Conservation (phyloP, 2,888 invertebrate species). For the Calameuta pallipes region DNA sequence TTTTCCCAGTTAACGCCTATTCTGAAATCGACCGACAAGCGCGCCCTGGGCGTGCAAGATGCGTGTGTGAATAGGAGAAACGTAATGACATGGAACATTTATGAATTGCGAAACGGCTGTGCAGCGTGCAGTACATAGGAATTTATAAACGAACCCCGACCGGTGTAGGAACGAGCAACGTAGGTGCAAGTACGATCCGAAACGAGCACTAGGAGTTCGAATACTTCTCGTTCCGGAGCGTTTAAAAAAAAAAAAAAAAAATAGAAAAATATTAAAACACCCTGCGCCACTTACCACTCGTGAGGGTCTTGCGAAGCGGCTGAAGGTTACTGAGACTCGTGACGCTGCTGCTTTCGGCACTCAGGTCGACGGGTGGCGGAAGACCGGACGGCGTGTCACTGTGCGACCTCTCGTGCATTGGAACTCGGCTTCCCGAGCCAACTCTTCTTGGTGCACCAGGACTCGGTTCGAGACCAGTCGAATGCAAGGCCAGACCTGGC, state of each 20-base stretch:
- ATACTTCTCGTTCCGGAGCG: constrained; percentile 42
- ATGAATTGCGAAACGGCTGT: constrained; percentile 64
- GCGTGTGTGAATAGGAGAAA: constrained; percentile 44
- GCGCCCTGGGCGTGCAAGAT: constrained; percentile 55
- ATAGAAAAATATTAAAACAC: constrained; percentile 1
- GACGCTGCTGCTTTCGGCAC: constrained; percentile 95
- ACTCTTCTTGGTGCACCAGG: constrained; percentile 69
- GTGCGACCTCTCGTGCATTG: constrained; percentile 89
- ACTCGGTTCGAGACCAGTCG: constrained; percentile 68
- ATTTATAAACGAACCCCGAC: constrained; percentile 42
- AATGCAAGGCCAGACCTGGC: constrained; percentile 70
- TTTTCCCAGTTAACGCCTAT: constrained; percentile 17
- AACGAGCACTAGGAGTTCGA: constrained; percentile 14
- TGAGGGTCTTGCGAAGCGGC: constrained; percentile 84
- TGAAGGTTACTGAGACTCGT: constrained; percentile 89
- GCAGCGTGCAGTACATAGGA: constrained; percentile 63
- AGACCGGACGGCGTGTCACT: constrained; percentile 88
- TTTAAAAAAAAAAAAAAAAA: too few species aligned
- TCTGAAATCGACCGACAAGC: constrained; percentile 42
- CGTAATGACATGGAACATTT: constrained; percentile 63
- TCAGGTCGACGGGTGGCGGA: constrained; percentile 85
- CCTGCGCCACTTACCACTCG: constrained; percentile 71
- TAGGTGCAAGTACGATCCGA: constrained; percentile 34
- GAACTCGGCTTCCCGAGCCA: constrained; percentile 69
- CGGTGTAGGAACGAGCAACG: constrained; percentile 32